A percentile compares a stretch with the other conserved stretches of the same genome.
Conservation (phyloP, 2,113 vertebrate species). For the Paradisaea rubra region DNA sequence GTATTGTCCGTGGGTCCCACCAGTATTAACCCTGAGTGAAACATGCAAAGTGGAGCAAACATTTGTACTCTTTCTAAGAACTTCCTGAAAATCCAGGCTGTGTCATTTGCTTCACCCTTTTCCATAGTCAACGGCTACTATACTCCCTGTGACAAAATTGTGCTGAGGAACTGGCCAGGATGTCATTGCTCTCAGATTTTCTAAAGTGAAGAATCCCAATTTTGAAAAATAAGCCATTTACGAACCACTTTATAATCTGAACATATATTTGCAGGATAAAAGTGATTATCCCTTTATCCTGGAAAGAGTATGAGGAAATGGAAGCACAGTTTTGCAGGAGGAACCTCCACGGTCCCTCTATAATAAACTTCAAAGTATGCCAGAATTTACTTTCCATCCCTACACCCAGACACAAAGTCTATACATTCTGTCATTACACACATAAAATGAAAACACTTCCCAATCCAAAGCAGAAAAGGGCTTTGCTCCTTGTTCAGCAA, state of each 20-base stretch:
- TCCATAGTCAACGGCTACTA: neutral
- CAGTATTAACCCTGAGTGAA: neutral
- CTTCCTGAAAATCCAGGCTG: neutral
- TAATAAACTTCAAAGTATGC: neutral
- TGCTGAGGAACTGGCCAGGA: neutral
- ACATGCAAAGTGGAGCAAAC: neutral
- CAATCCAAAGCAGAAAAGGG: neutral
- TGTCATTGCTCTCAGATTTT: neutral
- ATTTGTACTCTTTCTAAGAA: neutral
- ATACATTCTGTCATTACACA: neutral
- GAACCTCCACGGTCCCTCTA: neutral
- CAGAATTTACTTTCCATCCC: neutral
- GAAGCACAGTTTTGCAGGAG: neutral
- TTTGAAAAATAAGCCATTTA: neutral
- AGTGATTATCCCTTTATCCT: neutral
- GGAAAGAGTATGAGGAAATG: neutral
- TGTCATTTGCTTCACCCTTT: neutral
- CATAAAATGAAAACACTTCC: slow-evolving; percentile 6
- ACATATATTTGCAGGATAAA: neutral
- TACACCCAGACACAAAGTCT: neutral
- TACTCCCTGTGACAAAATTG: neutral
- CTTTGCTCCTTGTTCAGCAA: neutral
- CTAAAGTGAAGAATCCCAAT: neutral
- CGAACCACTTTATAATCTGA: neutral
- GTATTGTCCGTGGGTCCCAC: neutral